Conservation (phyloP, 1,140 invertebrate species). For the Drosophila kanapiae region DNA sequence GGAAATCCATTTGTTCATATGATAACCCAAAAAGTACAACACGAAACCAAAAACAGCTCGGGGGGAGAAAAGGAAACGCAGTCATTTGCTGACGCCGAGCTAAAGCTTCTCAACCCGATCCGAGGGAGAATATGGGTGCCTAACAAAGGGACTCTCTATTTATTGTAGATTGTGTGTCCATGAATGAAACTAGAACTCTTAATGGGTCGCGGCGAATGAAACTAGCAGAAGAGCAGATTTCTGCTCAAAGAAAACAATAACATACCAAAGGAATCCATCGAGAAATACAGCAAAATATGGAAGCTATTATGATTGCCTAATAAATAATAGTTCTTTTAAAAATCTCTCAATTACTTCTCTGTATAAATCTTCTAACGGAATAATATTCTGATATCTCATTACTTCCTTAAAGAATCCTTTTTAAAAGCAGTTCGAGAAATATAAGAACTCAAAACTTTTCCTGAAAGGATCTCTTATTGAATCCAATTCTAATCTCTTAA, state of each 20-base stretch:
- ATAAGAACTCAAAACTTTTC: not conserved
- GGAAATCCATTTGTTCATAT: slow-evolving; percentile 69
- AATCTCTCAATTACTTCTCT: too few relatives aligned
- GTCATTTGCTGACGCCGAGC: slow-evolving; percentile 51
- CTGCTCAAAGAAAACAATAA: not conserved
- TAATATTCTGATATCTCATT: too few relatives aligned
- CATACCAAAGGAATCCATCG: not conserved
- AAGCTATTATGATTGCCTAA: too few relatives aligned
- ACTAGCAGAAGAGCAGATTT: not conserved
- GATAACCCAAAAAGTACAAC: slow-evolving; percentile 60
- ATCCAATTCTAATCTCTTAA: not conserved
- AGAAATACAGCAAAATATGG: too few relatives aligned
- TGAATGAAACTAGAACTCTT: slow-evolving; percentile 29
- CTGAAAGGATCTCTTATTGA: slow-evolving; percentile 7
- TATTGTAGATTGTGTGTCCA: slow-evolving; percentile 11
- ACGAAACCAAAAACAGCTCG: slow-evolving; percentile 25
- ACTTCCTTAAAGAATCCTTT: not conserved
- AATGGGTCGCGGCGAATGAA: not conserved
- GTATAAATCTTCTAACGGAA: too few relatives aligned
- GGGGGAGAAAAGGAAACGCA: slow-evolving; percentile 40
- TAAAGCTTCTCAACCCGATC: slow-evolving; percentile 47
- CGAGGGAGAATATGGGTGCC: slow-evolving; percentile 13
- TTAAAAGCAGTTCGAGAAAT: not conserved
- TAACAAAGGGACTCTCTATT: slow-evolving; percentile 16
- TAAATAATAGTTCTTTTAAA: too few relatives aligned